Evolutionary conservation across 2,888 invertebrate genomes (phyloP), one percentile per base, ranked within the genome.

Genomic region (Pilophorus perplexus): DNA sequence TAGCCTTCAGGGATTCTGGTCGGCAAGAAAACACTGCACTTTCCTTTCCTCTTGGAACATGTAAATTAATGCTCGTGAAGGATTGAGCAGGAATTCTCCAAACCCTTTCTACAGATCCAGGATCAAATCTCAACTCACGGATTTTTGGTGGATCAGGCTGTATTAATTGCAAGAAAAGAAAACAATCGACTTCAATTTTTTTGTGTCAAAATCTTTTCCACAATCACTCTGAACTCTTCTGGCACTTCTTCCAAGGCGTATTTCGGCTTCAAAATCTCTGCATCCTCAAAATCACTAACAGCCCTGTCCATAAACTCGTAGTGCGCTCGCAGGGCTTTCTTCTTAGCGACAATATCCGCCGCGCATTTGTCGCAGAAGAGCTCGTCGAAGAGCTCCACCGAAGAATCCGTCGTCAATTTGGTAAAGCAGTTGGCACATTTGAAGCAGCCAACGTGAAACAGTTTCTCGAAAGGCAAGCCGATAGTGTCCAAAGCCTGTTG

Each of bases 401-500:
- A 20, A 10, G n/a, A 18, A 4, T 62, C 22, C 2, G 16, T 16
- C 18, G 2, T 16, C 18, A 62, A 3, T 3, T 18, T 25, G 1
- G 10, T n/a, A 14, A 46, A 46, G 38, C 62, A 62, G 14, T 48
- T 62, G 46, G 48, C 62, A 20, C 62, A 62, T 28, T 46, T 25
- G 33, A 33, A 46, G 28, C 62, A 62, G 4, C 12, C 28, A 5
- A 18, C 20, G 22, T 62, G 62, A 16, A 46, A 62, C 2, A 62
- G 62, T 18, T 62, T 16, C 2, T 16, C 22, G 33, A 22, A 62
- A 10, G 14, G 6, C 22, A 25, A 22, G 14, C 5, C 27, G 3
- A 2, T 12, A 10, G 14, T 18, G n/a, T 46, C 14, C 12, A 62
- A 18, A 5, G 1, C 1, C 28, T 28, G 18, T 12, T 62, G 62